A percentile compares a stretch with the other conserved stretches of the same genome.
Conservation (phyloP, 2,888 invertebrate species). For the Conchocele bisecta region DNA sequence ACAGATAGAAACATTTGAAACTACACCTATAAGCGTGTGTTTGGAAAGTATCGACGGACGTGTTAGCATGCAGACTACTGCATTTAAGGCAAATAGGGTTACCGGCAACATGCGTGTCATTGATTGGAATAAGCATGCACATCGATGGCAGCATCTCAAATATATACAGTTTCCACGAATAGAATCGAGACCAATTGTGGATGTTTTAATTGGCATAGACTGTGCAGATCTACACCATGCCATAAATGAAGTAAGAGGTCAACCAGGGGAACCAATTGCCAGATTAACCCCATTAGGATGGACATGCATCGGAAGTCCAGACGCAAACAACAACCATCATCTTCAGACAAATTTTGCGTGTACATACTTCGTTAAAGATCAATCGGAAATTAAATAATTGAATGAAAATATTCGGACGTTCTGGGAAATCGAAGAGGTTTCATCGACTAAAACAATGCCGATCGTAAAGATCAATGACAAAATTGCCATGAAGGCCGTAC, state of each 20-base stretch:
- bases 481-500: background rate
- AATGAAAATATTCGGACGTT: constrained; percentile 9
- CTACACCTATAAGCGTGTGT: constrained; percentile 15
- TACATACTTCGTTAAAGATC: constrained; percentile 2
- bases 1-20: constrained; percentile 21
- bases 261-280: background rate
- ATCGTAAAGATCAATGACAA: background rate
- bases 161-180: constrained; percentile 38
- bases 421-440: constrained; percentile 28
- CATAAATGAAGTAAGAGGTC: background rate
- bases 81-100: constrained; percentile 33
- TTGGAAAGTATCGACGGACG: constrained; percentile 8
- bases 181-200: constrained; percentile 1
- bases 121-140: constrained; percentile 32
- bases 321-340: background rate
- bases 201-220: constrained; percentile 49
- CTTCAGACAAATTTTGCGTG: background rate
- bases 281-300: constrained; percentile 14
- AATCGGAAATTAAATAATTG: background rate
- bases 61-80: background rate
- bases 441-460: background rate
- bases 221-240: constrained; percentile 3
- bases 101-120: constrained; percentile 30
- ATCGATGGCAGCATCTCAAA: constrained; percentile 33
- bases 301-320: constrained; percentile 16